phyloP scores from a whole-genome alignment of 2,888 invertebrate genomes.

The Campopleginae sp. region DNA sequence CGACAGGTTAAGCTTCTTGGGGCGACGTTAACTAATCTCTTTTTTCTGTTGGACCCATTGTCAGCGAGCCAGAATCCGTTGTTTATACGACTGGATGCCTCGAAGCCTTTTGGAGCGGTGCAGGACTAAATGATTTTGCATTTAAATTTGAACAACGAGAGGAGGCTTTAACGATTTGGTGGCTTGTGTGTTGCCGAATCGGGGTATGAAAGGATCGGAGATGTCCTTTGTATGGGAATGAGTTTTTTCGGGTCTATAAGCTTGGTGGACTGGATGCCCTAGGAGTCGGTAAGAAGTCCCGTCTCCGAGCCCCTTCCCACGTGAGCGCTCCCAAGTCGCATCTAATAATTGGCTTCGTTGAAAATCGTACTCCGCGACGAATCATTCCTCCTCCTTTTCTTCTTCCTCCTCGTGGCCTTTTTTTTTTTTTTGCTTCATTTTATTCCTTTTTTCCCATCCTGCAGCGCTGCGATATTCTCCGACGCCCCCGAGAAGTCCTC shows the following conservation, averaged over 20 bases:
- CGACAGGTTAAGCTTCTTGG: neutral
- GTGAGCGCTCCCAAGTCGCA: constrained; percentile 74
- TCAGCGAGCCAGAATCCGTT: neutral
- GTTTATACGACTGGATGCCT: constrained; percentile 10
- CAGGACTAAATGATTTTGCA: constrained; percentile 40
- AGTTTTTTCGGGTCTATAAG: constrained; percentile 58
- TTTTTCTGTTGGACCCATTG: neutral
- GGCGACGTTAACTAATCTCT: neutral
- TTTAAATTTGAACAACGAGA: constrained; percentile 15
- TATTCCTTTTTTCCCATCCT: constrained; percentile 60
- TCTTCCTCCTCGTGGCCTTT: constrained; percentile 41
- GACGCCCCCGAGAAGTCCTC: constrained; percentile 41
- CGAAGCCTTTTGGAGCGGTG: constrained; percentile 5
- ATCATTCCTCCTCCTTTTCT: constrained; percentile 65
- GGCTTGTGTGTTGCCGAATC: constrained; percentile 4
- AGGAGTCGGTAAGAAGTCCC: constrained; percentile 61
- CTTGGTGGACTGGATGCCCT: constrained; percentile 50
- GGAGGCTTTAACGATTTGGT: constrained; percentile 18
- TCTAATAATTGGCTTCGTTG: constrained; percentile 84
- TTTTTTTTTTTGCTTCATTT: neutral
- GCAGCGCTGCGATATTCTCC: constrained; percentile 63
- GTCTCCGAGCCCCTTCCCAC: constrained; percentile 56
- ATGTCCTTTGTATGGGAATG: constrained; percentile 74
- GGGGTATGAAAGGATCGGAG: constrained; percentile 55
- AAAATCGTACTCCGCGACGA: constrained; percentile 84